Base-by-base conservation (phyloP, 2,797 vertebrate species). In the Sebastes reedi region DNA sequence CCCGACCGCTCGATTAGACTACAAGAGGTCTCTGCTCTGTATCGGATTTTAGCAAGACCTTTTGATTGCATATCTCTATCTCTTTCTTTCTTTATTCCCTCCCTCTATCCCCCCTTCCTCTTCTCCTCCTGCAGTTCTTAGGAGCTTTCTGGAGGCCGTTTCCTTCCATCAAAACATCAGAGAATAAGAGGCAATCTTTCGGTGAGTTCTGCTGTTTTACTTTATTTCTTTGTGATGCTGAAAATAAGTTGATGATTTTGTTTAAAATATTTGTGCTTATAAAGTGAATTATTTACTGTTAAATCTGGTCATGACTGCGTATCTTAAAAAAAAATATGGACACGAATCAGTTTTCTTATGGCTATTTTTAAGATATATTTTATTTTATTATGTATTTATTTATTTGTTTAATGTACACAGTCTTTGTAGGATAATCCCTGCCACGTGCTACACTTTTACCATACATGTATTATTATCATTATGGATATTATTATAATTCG, bases 131-230 rank as follows among this genome's bases (percentile, higher is more conserved):
- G 58, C 92, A 96, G 95, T 90, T 94, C 85, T 87, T 90, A 87
- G 91, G 85, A 92, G 89, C 70, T 93, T 92, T 91, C 90, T 80
- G 93, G 94, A 89, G 85, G 74, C 89, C 46, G 54, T 74, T 89
- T 88, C 77, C 86, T 87, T 91, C 83, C 86, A 84, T 89, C 87
- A 87, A 75, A 88, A 89, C 89, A 94, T 74, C 89, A 83, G 86
- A 81, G 87, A 91, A 94, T 93, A 94, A 91, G 88, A 91, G 82
- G 81, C 93, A 84, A 84, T 91, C 87, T 92, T 76, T 20, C 80
- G 96, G 96, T 97, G 92, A 97, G 97, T 95, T 11, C 22, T 1
- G 7, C 16, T 81, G 4, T 52, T 56, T 70, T 4, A 2, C 1
- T 68, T 30, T 20, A 20, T 29, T n/a, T 20, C 11, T 20, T 12